Conservation (phyloP, 2,113 vertebrate species). For the Sitta europaea region DNA sequence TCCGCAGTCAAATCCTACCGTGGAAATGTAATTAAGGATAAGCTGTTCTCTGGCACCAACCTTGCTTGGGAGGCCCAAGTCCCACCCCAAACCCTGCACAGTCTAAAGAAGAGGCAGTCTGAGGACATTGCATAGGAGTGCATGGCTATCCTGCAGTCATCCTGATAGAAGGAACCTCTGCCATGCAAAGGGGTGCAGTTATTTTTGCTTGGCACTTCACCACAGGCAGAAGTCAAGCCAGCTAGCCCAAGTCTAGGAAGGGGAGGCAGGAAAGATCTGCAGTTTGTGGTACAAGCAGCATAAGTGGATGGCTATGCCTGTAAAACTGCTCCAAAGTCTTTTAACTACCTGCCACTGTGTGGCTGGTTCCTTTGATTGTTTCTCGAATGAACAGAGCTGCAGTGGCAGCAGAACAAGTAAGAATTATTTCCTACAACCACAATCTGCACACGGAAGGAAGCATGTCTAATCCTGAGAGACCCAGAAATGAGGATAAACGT, state of each 20-base stretch:
- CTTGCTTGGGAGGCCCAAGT: neutral
- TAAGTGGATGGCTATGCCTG: neutral
- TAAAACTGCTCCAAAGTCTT: neutral
- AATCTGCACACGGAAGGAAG: neutral
- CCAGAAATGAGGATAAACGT: neutral
- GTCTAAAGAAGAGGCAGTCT: neutral
- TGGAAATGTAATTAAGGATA: conserved; percentile 35
- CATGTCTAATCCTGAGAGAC: neutral
- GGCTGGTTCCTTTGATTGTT: neutral
- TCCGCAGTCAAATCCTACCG: neutral
- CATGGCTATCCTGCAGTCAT: neutral
- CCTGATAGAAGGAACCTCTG: neutral
- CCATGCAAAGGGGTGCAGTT: neutral
- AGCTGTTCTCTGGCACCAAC: conserved; percentile 6
- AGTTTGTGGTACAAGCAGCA: neutral
- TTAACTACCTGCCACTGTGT: neutral
- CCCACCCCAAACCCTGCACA: neutral
- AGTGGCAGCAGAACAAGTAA: neutral
- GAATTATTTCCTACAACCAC: neutral
- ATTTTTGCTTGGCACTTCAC: neutral
- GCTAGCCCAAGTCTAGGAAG: neutral
- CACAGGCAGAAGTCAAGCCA: neutral
- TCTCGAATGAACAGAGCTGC: neutral
- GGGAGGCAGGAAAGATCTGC: neutral
- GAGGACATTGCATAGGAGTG: neutral